Evolutionary conservation across 1,140 invertebrate species (phyloP).

Genomic region (Spodoptera frugiperda): DNA sequence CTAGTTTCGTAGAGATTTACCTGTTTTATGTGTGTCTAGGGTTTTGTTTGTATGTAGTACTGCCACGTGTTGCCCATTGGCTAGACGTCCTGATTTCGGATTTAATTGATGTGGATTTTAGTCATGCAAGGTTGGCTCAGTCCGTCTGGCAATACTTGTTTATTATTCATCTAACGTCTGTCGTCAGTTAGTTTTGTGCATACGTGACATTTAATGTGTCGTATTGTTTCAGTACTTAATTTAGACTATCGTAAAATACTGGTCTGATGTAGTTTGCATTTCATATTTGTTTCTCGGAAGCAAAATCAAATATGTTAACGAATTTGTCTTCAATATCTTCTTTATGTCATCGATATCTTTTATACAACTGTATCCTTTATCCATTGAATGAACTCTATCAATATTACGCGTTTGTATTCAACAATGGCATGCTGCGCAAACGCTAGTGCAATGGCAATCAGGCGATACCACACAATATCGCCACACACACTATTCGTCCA

Average conservation of each 20-base stretch:
- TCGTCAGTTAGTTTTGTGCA: not conserved
- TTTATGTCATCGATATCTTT: too few species aligned
- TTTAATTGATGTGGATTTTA: slow-evolving; percentile 13
- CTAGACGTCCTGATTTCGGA: slow-evolving; percentile 6
- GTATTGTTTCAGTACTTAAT: too few species aligned
- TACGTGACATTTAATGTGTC: not conserved
- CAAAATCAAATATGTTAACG: too few species aligned
- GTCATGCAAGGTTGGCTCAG: not conserved
- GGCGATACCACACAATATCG: slow-evolving; percentile 13
- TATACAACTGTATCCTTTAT: too few species aligned
- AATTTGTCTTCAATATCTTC: too few species aligned
- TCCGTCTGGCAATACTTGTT: slow-evolving; percentile 5
- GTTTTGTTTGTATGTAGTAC: not conserved
- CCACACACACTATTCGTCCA: slow-evolving; percentile 4
- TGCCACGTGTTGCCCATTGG: slow-evolving; percentile 15
- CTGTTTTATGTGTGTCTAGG: not conserved
- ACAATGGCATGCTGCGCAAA: not conserved
- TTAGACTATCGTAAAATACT: too few species aligned
- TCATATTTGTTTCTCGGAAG: too few species aligned
- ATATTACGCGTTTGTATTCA: not conserved
- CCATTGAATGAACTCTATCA: not conserved
- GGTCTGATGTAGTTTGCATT: too few species aligned
- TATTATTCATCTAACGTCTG: slow-evolving; percentile 6
- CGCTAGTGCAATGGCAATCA: slow-evolving; percentile 3
- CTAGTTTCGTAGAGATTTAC: not conserved